phyloP scores from a whole-genome alignment of 2,888 invertebrate genomes.

The Coecobrya sp. region DNA sequence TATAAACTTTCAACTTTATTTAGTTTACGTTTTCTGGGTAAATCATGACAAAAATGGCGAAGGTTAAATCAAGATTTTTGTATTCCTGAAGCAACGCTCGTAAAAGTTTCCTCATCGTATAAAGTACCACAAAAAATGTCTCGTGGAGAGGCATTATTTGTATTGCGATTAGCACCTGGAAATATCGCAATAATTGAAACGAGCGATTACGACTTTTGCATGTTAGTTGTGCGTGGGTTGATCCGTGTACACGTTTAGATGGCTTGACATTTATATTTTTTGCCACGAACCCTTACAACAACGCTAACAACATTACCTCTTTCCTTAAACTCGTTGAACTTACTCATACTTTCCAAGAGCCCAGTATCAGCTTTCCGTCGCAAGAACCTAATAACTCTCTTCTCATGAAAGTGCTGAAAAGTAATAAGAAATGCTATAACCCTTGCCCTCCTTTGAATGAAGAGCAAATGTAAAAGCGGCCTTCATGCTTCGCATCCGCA shows the following conservation, averaged over 20 bases:
- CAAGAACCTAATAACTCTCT: neutral
- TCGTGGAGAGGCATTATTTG: neutral
- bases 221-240: neutral
- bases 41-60: constrained; percentile 32
- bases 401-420: neutral
- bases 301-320: neutral
- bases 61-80: constrained; percentile 31
- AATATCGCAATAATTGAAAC: neutral
- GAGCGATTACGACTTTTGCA: neutral
- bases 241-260: neutral
- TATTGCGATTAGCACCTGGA: constrained; percentile 1
- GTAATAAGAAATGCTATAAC: neutral
- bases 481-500: constrained; percentile 4
- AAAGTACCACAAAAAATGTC: neutral
- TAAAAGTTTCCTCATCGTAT: neutral
- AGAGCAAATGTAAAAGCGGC: neutral
- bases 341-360: neutral
- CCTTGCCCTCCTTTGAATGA: neutral
- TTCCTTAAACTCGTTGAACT: neutral
- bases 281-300: neutral
- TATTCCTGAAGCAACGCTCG: neutral
- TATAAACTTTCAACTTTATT: neutral
- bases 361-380: neutral
- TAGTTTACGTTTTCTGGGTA: neutral
- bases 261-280: neutral